Evolutionary conservation across 2,888 invertebrate species (phyloP).

Genomic region (Tetheella fluctuosa): DNA sequence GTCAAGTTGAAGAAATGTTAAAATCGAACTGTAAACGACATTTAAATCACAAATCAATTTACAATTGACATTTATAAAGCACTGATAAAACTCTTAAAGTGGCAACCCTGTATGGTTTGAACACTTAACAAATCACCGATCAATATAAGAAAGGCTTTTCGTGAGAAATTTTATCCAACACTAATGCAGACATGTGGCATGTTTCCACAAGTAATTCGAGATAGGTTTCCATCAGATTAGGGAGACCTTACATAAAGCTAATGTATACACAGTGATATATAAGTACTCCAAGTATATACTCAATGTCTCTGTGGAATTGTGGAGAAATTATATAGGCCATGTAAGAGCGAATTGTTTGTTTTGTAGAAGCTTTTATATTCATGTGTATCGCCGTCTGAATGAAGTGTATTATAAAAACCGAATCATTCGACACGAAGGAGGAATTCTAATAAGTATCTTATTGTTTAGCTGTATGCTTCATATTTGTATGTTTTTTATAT

Average conservation of each 20-base stretch:
- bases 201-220: conserved; percentile 10
- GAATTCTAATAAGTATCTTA: too few species aligned
- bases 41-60: too few species aligned
- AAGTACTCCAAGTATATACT: neutral
- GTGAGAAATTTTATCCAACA: conserved; percentile 4
- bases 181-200: neutral
- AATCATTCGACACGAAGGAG: too few species aligned
- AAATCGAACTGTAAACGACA: too few species aligned
- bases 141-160: neutral
- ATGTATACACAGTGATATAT: neutral
- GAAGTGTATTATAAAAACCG: neutral
- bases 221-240: conserved; percentile 15
- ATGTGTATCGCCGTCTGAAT: neutral
- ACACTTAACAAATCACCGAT: conserved; percentile 5
- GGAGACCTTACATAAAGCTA: conserved; percentile 13
- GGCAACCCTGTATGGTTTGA: neutral
- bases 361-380: neutral
- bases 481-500: too few species aligned
- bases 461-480: too few species aligned
- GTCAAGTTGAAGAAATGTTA: too few species aligned
- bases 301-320: neutral
- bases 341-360: conserved; percentile 5
- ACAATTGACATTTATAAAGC: too few species aligned
- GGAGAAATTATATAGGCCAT: neutral
- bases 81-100: neutral